A percentile compares a stretch with the other conserved stretches of the same genome.
Conservation (phyloP, 2,113 vertebrate genomes). For the Megaceryle torquata region DNA sequence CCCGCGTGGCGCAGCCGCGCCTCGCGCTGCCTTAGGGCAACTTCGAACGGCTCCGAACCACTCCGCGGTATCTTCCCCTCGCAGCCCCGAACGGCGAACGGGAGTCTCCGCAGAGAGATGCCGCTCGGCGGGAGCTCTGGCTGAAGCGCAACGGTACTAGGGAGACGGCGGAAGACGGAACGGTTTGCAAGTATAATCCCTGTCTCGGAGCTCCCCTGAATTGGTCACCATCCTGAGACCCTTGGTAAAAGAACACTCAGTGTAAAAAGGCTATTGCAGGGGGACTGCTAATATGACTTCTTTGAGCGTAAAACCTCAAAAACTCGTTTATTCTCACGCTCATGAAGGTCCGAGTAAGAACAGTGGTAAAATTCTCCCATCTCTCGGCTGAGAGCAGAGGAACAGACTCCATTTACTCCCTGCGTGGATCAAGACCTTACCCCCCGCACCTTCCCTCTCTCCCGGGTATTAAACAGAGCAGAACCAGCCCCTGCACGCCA, state of each 20-base stretch:
- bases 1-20: not conserved
- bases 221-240: not conserved
- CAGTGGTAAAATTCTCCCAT: not conserved
- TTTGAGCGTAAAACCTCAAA: not conserved
- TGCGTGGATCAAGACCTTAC: not conserved
- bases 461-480: rapidly evolving
- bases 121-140: not conserved
- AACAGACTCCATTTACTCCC: not conserved
- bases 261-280: too few species aligned
- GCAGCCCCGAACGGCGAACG: too few species aligned
- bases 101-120: too few species aligned
- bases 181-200: not conserved
- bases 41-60: not conserved
- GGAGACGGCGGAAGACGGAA: too few species aligned
- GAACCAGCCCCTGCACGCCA: not conserved
- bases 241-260: rapidly evolving
- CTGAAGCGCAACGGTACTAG: too few species aligned
- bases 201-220: rapidly evolving
- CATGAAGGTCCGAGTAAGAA: not conserved
- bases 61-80: too few species aligned
- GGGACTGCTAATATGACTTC: not conserved
- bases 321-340: not conserved
- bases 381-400: not conserved
- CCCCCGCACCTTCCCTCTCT: not conserved
- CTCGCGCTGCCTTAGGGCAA: not conserved